Evolutionary conservation across 2,113 vertebrate species (phyloP).

Genomic region (Hymenochirus boettgeri): DNA sequence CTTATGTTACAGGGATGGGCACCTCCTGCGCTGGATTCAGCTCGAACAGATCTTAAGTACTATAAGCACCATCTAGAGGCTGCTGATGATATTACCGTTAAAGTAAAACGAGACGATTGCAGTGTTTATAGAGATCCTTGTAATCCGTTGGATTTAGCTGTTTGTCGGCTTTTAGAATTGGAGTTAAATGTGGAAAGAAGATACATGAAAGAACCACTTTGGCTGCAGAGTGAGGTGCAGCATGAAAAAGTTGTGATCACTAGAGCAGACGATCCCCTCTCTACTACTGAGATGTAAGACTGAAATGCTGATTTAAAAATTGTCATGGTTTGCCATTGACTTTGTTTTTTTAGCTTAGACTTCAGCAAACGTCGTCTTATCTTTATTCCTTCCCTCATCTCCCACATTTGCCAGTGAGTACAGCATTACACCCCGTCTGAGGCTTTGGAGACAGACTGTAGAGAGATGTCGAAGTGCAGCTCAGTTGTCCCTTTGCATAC

Average conservation of each 20-base stretch:
- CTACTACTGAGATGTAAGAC: constrained; percentile 61
- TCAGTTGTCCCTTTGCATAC: constrained; percentile 81
- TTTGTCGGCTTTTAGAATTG: constrained; percentile 76
- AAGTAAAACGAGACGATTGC: constrained; percentile 77
- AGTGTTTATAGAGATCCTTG: constrained; percentile 69
- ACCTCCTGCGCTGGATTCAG: constrained; percentile 78
- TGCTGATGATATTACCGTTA: constrained; percentile 77
- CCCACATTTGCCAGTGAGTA: constrained; percentile 66
- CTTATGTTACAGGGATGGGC: constrained; percentile 71
- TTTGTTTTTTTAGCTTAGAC: background rate
- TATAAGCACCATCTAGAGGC: constrained; percentile 80
- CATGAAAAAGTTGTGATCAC: constrained; percentile 69
- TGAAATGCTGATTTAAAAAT: no score
- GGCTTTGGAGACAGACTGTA: constrained; percentile 85
- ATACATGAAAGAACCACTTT: constrained; percentile 90
- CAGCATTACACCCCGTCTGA: constrained; percentile 84
- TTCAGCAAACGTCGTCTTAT: no score
- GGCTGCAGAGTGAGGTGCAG: constrained; percentile 82
- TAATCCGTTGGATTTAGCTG: constrained; percentile 85
- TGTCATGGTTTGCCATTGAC: no score
- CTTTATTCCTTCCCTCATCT: no score
- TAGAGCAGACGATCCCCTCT: constrained; percentile 43
- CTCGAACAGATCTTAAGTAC: constrained; percentile 79
- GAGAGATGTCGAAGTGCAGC: constrained; percentile 85
- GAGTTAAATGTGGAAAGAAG: constrained; percentile 89